A percentile compares a stretch with the other conserved stretches of the same genome.
Conservation (phyloP, 2,888 invertebrate genomes). For the Synergus umbraculus region DNA sequence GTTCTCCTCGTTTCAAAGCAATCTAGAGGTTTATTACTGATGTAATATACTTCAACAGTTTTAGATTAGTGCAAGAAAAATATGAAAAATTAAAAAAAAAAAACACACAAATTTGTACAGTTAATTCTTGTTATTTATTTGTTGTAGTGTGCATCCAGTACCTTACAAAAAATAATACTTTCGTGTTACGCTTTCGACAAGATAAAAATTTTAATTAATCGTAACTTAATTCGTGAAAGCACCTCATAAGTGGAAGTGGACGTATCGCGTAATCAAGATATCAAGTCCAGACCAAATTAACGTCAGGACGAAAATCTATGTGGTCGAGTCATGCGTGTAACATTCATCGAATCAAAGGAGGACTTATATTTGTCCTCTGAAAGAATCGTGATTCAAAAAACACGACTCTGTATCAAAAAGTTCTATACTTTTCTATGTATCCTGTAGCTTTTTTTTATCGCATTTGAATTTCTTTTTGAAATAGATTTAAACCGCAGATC, state of each 20-base stretch:
- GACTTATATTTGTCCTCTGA: background rate
- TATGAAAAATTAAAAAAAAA: too few species aligned
- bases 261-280: conserved; percentile 36
- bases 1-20: conserved; percentile 13
- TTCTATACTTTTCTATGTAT: conserved; percentile 17
- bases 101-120: too few species aligned
- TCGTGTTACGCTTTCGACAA: conserved; percentile 15
- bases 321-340: conserved; percentile 3
- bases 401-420: background rate
- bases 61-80: too few species aligned
- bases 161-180: conserved; percentile 23
- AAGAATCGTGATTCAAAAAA: conserved; percentile 8
- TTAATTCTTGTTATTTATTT: background rate
- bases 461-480: background rate
- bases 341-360: conserved; percentile 23
- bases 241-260: conserved; percentile 26
- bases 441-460: background rate
- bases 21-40: background rate
- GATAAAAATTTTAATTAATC: conserved; percentile 36
- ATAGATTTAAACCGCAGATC: conserved; percentile 7
- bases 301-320: conserved; percentile 8
- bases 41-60: background rate
- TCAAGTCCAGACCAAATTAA: conserved; percentile 35
- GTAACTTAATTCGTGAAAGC: conserved; percentile 36
- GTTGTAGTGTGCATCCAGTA: too few species aligned